Base-by-base conservation (phyloP, 2,888 invertebrate species). In the Caenorhabditis angaria region DNA sequence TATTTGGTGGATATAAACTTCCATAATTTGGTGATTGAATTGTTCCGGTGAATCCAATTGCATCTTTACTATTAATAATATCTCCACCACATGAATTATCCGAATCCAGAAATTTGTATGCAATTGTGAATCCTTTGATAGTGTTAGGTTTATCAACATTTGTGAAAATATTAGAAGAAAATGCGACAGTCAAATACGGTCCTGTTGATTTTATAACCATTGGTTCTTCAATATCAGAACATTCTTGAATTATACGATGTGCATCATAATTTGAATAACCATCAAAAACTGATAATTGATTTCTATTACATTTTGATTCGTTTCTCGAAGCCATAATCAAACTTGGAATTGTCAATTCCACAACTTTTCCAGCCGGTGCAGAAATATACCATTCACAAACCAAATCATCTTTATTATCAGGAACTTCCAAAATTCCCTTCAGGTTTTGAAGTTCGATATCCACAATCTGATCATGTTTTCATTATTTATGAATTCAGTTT, bases 1-100 rank as follows among this genome's bases (percentile, higher is more conserved):
- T 83, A 77, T 89, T 88, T 56, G 85, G 85, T 3, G 88, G 88
- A 78, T 89, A 89, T 50, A 78, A 54, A 28, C 78, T 72, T 5
- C 78, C 81, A 51, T 66, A 84, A 68, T 84, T 83, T 0, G 86
- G 85, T 10, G 84, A 78, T 54, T 81, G 65, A 27, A 85, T 81
- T 12, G 61, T 57, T 50, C 85, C 85, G n/a, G 48, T 56, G 29
- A 78, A 78, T 20, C 64, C 60, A 27, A 74, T 76, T 3, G 50
- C 61, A 14, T 59, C 50, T 14, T 67, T 55, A 12, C 47, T 58
- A 48, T 80, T 78, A 29, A 65, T 32, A 1, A 77, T 47, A 14
- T 73, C 74, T 8, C 65, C 77, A 28, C 82, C 82, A 53, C 82
- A 82, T 50, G 59, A 28, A 28, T 67, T 53, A 53, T 78, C 76